These are phyloP conservation scores for Anolis sagrei DNA, from an alignment of 2,113 vertebrate genomes.

Conservation along the genomic window DNA sequence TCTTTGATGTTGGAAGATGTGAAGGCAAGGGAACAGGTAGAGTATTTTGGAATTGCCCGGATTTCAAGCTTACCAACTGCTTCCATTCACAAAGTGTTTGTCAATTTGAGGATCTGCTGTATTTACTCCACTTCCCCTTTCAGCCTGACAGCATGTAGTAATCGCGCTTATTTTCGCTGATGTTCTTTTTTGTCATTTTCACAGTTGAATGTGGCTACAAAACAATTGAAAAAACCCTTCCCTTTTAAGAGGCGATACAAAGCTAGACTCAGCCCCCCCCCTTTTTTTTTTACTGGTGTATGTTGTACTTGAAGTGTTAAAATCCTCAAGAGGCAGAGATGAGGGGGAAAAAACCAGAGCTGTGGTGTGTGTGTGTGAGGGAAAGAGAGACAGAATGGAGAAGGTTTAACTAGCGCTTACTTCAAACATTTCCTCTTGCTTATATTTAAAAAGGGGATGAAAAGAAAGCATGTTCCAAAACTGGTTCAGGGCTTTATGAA, in stretches of 20 bases:
- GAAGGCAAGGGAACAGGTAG: neutral
- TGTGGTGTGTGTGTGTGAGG: neutral
- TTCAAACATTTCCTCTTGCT: constrained; percentile 67
- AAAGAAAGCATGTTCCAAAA: constrained; percentile 65
- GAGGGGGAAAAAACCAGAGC: constrained; percentile 36
- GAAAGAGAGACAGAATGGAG: neutral
- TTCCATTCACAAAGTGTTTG: constrained; percentile 26
- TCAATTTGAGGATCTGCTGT: neutral
- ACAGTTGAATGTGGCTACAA: constrained; percentile 45
- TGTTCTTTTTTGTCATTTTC: constrained; percentile 30
- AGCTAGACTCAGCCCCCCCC: constrained; percentile 32
- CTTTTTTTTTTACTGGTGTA: neutral
- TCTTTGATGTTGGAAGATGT: neutral
- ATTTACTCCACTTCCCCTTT: constrained; percentile 9
- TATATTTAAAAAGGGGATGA: constrained; percentile 54
- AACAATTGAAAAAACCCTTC: constrained; percentile 31
- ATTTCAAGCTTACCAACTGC: neutral
- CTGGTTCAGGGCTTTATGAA: constrained; percentile 67
- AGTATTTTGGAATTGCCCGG: neutral
- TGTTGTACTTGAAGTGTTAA: constrained; percentile 60
- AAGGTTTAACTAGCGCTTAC: constrained; percentile 58
- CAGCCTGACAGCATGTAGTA: constrained; percentile 25
- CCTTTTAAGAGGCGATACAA: constrained; percentile 26
- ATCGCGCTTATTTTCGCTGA: neutral
- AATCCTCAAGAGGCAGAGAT: constrained; percentile 52